Percentiles rank a stretch among this genome's conserved stretches.
phyloP scores from a whole-genome alignment of 2,888 invertebrate species.

The Lomographa bimaculata region DNA sequence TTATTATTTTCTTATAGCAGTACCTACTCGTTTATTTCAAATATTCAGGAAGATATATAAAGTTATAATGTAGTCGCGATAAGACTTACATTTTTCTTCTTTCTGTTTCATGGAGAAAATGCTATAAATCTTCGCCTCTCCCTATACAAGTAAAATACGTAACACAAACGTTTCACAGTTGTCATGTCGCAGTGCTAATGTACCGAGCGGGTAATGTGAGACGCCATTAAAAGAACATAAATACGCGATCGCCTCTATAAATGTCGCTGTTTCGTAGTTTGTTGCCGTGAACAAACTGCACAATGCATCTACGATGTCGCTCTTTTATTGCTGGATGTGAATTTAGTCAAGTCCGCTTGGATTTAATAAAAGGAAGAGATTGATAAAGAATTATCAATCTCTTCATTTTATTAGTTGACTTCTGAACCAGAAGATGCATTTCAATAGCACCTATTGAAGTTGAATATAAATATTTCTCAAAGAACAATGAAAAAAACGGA shows the following conservation, averaged over 20 bases:
- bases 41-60: too few relatives aligned
- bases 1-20: too few relatives aligned
- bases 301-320: conserved; percentile 15
- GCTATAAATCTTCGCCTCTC: not conserved
- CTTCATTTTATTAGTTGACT: too few relatives aligned
- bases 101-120: not conserved
- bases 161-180: conserved; percentile 45
- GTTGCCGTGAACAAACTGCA: conserved; percentile 29
- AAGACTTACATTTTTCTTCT: too few relatives aligned
- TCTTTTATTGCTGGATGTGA: conserved; percentile 13
- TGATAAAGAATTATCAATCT: too few relatives aligned
- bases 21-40: too few relatives aligned
- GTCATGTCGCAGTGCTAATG: conserved; percentile 66
- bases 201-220: conserved; percentile 66
- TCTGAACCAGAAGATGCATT: too few relatives aligned
- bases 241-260: conserved; percentile 76
- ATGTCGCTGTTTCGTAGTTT: conserved; percentile 38
- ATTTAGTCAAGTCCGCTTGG: not conserved
- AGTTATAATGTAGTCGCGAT: too few relatives aligned
- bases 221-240: conserved; percentile 78
- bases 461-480: too few relatives aligned
- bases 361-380: too few relatives aligned
- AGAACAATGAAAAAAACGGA: too few relatives aligned
- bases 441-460: too few relatives aligned
- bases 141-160: not conserved